These are phyloP conservation scores for Tokudaia muenninki DNA, from an alignment of 2,797 vertebrate genomes.

Conservation along the genomic window DNA sequence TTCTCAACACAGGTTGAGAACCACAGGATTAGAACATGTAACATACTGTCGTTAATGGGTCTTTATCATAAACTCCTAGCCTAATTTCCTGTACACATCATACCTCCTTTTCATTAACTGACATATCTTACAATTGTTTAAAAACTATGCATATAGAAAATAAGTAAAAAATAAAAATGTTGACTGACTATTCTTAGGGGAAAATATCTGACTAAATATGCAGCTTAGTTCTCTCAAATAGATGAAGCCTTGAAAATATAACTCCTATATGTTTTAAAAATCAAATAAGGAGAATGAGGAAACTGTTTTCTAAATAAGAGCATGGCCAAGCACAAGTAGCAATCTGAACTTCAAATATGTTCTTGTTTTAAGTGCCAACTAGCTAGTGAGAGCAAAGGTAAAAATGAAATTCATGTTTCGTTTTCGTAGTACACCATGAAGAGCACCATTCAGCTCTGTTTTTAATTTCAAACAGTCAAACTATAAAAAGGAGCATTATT, in stretches of 20 bases:
- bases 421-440: conserved; percentile 76
- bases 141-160: neutral
- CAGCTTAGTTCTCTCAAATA: neutral
- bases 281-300: conserved; percentile 81
- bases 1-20: neutral
- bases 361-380: conserved; percentile 78
- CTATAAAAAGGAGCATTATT: conserved; percentile 67
- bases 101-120: neutral
- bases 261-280: conserved; percentile 79
- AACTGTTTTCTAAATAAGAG: conserved; percentile 77
- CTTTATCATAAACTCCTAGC: neutral
- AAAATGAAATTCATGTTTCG: conserved; percentile 50
- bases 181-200: conserved; percentile 47
- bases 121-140: neutral
- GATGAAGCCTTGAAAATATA: conserved; percentile 76
- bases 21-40: neutral
- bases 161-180: conserved; percentile 54
- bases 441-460: conserved; percentile 71
- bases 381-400: conserved; percentile 73
- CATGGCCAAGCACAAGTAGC: conserved; percentile 60
- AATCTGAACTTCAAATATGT: conserved; percentile 78
- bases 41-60: neutral
- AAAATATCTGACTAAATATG: neutral
- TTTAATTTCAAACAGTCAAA: conserved; percentile 64
- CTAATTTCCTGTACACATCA: neutral